Evolutionary conservation across 2,888 invertebrate genomes (phyloP), one percentile per base, ranked within the genome.

Genomic region (Callyntrura sp.): DNA sequence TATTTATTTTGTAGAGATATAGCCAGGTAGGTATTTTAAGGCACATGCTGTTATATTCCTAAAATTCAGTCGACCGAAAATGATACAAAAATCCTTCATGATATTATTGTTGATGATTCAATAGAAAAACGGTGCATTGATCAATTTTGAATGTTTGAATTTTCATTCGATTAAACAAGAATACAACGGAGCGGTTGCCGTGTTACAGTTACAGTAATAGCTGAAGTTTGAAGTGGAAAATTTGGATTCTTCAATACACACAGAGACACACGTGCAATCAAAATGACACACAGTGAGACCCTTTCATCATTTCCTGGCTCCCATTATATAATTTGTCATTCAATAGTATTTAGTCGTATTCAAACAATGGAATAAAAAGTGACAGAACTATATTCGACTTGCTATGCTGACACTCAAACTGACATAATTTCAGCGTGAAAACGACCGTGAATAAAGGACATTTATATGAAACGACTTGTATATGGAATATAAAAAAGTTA

Each of bases 121-220:
- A 76, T 68, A 68, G 68, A 68, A 68, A 68, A 17, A n/a, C 6
- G 43, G 43, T 9, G 17, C 43, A 9, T 6, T 14, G 17, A 68
- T 68, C 35, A 68, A 43, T 35, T 35, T 35, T 35, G 35, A 4
- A 35, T 35, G 35, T 68, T 68, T 17, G 23, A 3, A 14, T 76
- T 76, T 73, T 76, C 76, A 14, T 51, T 51, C 76, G 76, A 76
- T 76, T 76, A 76, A 48, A 76, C 76, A 76, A 23, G 51, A 76
- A 76, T 76, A 43, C 43, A 35, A 17, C n/a, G 43, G 14, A 23
- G 48, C 51, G 23, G 51, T 28, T 62, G 68, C 17, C 0, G 35
- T 35, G 35, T 35, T 35, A 35, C 6, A 35, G 6, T n/a, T n/a
- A n/a, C 6, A 35, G 17, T 68, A 43, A 35, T 68, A 17, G 35